phyloP scores from a whole-genome alignment of 2,113 vertebrate species.

The Anas platyrhynchos region DNA sequence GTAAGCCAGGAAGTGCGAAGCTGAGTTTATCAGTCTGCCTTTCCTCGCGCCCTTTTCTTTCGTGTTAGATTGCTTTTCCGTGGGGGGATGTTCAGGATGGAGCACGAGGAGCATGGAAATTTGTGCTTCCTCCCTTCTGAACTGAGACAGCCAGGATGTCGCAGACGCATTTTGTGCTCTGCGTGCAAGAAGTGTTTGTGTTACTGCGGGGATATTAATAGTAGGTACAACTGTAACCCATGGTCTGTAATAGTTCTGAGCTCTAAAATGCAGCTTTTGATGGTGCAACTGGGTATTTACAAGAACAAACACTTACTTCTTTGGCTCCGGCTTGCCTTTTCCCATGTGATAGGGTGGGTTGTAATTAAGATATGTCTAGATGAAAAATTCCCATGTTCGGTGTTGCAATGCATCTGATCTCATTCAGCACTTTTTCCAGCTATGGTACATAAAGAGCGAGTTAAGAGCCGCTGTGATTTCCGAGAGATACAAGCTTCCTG shows the following conservation, averaged over 20 bases:
- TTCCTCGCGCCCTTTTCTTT: not conserved
- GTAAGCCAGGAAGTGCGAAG: not conserved
- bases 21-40: not conserved
- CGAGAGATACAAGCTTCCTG: not conserved
- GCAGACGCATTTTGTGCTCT: not conserved
- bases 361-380: conserved; percentile 36
- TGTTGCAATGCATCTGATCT: conserved; percentile 54
- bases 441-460: not conserved
- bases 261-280: not conserved
- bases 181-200: not conserved
- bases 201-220: not conserved
- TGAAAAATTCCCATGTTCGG: conserved; percentile 42
- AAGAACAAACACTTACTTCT: conserved; percentile 48
- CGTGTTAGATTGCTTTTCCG: not conserved
- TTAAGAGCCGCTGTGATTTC: not conserved
- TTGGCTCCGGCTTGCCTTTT: conserved; percentile 50
- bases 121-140: conserved; percentile 6
- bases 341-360: conserved; percentile 59
- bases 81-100: not conserved
- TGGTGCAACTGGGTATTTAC: conserved; percentile 23
- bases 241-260: not conserved
- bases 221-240: not conserved
- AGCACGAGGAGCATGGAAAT: not conserved
- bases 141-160: not conserved
- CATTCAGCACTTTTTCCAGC: conserved; percentile 11